These are phyloP conservation scores for Acrobasis consociella DNA, from an alignment of 2,888 invertebrate genomes.

Conservation along the genomic window DNA sequence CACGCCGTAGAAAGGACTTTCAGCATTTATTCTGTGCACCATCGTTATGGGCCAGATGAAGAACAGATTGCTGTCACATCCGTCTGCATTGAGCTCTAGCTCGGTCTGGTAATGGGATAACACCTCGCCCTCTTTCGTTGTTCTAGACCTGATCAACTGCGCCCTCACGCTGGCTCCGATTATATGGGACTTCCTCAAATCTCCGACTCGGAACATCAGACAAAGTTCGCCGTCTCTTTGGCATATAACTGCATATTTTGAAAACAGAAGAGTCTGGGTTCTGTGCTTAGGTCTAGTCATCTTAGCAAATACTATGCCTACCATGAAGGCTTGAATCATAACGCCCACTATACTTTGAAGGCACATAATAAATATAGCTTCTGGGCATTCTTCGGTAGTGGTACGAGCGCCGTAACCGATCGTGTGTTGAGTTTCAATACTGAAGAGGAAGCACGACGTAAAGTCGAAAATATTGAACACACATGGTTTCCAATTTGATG, in stretches of 20 bases:
- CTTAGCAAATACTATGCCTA: conserved; percentile 94
- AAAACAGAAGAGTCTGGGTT: conserved; percentile 94
- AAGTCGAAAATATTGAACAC: conserved; percentile 91
- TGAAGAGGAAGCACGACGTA: conserved; percentile 94
- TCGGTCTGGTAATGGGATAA: conserved; percentile 92
- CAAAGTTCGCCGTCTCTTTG: conserved; percentile 91
- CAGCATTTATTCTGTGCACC: conserved; percentile 91
- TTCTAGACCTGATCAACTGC: conserved; percentile 90
- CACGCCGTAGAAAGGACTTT: conserved; percentile 92
- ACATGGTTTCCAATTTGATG: conserved; percentile 88
- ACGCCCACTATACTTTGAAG: conserved; percentile 94
- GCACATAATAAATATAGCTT: conserved; percentile 95
- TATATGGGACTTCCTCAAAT: conserved; percentile 94
- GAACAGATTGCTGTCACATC: conserved; percentile 92
- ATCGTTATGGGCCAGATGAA: conserved; percentile 97
- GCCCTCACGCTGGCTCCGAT: conserved; percentile 94
- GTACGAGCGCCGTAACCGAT: conserved; percentile 94
- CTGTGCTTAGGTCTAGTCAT: conserved; percentile 95
- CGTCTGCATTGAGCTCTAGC: conserved; percentile 86
- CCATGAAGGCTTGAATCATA: conserved; percentile 90
- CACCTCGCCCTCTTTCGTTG: conserved; percentile 93
- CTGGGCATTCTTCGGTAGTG: conserved; percentile 94
- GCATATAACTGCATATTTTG: conserved; percentile 91
- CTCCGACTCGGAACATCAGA: conserved; percentile 94
- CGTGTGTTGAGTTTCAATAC: conserved; percentile 96